These are phyloP conservation scores for Petrolisthes cinctipes DNA, from an alignment of 2,888 invertebrate genomes.

Conservation along the genomic window DNA sequence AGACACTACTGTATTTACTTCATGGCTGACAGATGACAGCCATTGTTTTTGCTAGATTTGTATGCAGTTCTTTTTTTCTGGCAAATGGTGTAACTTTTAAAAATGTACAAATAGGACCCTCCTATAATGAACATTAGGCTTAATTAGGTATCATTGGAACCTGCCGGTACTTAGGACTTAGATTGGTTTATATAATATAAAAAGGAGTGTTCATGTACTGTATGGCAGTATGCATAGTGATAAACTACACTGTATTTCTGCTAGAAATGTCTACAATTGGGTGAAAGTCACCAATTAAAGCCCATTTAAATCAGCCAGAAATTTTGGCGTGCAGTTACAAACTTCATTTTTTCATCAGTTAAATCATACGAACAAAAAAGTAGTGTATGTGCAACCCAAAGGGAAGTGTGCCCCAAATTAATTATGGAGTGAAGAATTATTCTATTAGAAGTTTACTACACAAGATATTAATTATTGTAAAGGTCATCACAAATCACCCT, in stretches of 20 bases:
- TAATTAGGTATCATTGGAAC: slow-evolving; percentile 22
- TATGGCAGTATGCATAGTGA: no score
- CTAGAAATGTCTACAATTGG: no score
- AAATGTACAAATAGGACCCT: slow-evolving; percentile 55
- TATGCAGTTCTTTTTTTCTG: slow-evolving; percentile 42
- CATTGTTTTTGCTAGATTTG: slow-evolving; percentile 33
- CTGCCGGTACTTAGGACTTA: slow-evolving; percentile 25
- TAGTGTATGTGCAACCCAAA: neutral
- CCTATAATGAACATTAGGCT: slow-evolving; percentile 25
- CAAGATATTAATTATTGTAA: neutral
- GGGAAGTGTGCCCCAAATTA: neutral
- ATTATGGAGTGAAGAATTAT: neutral
- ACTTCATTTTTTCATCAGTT: neutral
- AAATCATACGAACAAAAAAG: neutral
- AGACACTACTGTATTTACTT: slow-evolving; percentile 21
- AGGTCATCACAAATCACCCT: neutral
- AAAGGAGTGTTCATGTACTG: slow-evolving; percentile 1
- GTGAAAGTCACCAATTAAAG: no score
- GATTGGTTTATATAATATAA: slow-evolving; percentile 8
- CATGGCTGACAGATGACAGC: slow-evolving; percentile 17
- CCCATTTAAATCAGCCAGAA: no score
- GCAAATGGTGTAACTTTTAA: slow-evolving; percentile 37
- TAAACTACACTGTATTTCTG: no score
- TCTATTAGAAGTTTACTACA: neutral
- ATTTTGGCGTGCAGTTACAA: no score